These are phyloP conservation scores for Rafetus swinhoei DNA, from an alignment of 2,113 vertebrate genomes.

Conservation along the genomic window DNA sequence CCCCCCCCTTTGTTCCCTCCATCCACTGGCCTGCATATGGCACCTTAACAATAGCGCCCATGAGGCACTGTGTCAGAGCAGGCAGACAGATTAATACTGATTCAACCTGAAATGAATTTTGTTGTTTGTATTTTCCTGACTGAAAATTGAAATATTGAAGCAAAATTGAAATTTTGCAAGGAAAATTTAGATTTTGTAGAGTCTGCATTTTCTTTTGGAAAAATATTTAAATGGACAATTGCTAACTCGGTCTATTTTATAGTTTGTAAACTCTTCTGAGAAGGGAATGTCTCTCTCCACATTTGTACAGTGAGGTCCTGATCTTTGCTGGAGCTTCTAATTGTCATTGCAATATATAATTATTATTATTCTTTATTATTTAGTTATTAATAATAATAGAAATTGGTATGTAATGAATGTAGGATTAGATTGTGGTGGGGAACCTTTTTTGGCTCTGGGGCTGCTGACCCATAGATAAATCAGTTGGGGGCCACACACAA, in stretches of 20 bases:
- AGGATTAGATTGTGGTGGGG: neutral
- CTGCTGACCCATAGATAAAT: no score
- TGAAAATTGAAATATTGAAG: neutral
- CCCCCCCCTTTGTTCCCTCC: no score
- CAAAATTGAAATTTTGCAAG: neutral
- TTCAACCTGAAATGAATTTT: neutral
- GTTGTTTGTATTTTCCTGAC: neutral
- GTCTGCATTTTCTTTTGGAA: constrained; percentile 1
- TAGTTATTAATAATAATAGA: neutral
- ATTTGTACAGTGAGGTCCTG: neutral
- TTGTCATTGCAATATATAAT: neutral
- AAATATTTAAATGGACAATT: neutral
- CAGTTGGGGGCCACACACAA: no score
- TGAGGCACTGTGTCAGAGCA: neutral
- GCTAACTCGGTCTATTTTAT: neutral
- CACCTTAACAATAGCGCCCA: neutral
- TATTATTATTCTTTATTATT: no score
- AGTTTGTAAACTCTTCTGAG: neutral
- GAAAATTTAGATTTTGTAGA: neutral
- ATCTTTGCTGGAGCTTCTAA: neutral
- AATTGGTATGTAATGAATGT: neutral
- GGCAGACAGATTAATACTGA: neutral
- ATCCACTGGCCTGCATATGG: no score
- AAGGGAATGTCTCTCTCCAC: neutral
- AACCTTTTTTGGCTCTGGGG: no score